A percentile compares a stretch with the other conserved stretches of the same genome.
These are phyloP conservation scores for Pantherophis alleghaniensis DNA, from an alignment of 2,797 vertebrate genomes.

Conservation along the genomic window DNA sequence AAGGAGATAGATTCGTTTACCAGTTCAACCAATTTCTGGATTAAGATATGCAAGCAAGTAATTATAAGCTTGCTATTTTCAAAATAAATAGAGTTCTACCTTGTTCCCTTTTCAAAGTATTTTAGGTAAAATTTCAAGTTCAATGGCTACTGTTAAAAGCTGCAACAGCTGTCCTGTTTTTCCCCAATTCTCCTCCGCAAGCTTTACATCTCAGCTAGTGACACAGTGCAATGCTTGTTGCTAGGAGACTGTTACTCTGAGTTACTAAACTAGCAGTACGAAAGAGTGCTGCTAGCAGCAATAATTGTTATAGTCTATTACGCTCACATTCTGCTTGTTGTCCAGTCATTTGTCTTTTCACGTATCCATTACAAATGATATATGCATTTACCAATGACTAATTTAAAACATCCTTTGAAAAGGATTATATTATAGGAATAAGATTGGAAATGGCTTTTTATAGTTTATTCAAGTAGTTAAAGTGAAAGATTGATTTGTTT, in stretches of 20 bases:
- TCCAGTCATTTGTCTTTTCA: slow-evolving; percentile 30
- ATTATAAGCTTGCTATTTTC: background rate
- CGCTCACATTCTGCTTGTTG: slow-evolving; percentile 34
- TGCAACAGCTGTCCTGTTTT: slow-evolving; percentile 40
- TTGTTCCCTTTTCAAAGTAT: background rate
- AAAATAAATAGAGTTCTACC: accelerated
- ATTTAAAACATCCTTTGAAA: background rate
- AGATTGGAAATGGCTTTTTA: background rate
- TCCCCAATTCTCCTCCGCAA: background rate
- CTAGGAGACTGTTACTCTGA: slow-evolving; percentile 81
- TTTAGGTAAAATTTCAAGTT: slow-evolving; percentile 22
- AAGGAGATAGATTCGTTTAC: background rate
- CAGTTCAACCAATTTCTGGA: background rate
- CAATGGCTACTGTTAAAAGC: slow-evolving; percentile 15
- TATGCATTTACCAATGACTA: background rate
- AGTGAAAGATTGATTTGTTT: background rate
- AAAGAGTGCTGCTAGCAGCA: slow-evolving; percentile 57
- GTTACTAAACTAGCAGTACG: slow-evolving; percentile 70
- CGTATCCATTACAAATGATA: background rate
- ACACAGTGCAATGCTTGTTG: slow-evolving; percentile 76
- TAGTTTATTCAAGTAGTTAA: background rate
- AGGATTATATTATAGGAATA: background rate
- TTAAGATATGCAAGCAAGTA: slow-evolving; percentile 10
- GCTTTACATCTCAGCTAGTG: slow-evolving; percentile 49
- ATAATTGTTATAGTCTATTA: slow-evolving; percentile 26